Evolutionary conservation across 2,888 invertebrate species (phyloP), one percentile per base, ranked within the genome.

Genomic region (Acronicta psi): DNA sequence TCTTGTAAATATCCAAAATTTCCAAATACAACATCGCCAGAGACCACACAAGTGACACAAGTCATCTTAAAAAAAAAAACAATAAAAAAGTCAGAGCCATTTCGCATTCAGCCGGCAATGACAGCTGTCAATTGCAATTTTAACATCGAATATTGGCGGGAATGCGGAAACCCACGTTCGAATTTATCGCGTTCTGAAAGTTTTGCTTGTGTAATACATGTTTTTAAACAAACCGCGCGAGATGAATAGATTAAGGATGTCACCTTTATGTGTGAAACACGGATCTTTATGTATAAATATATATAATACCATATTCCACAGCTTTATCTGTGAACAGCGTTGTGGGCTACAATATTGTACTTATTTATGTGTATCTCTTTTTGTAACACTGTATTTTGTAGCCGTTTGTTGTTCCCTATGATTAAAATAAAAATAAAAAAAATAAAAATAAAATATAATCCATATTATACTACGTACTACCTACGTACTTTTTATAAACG

Each of bases 51-150:
- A 50, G 63, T 31, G 72, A 77, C 80, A 80, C 80, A 74, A 50
- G 63, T 31, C 54, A 71, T 49, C 45, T 58, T 69, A 67, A 59
- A 54, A 40, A 69, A 65, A 46, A 52, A n/a, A 47, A 46, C 41
- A 44, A 64, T 68, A 74, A 65, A 69, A 79, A 74, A 56, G 61
- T 51, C 66, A 58, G 46, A 59, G 67, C 31, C 57, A 42, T 75
- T 81, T 72, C 62, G 53, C 58, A 81, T 77, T 79, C 80, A 67
- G 70, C 44, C 46, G 31, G 43, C 66, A 68, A 70, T 81, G 77
- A 80, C 80, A 81, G 76, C 78, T 80, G 81, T 80, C 81, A 81
- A 66, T 80, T 75, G 63, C 60, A 63, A 66, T 73, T 69, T 80
- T 73, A 58, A 65, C 53, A 67, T 73, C 51, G 45, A 68, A 59